A percentile compares a stretch with the other conserved stretches of the same genome.
Evolutionary conservation across 2,888 invertebrate species (phyloP).

Genomic region (Tetramorium bicarinatum): DNA sequence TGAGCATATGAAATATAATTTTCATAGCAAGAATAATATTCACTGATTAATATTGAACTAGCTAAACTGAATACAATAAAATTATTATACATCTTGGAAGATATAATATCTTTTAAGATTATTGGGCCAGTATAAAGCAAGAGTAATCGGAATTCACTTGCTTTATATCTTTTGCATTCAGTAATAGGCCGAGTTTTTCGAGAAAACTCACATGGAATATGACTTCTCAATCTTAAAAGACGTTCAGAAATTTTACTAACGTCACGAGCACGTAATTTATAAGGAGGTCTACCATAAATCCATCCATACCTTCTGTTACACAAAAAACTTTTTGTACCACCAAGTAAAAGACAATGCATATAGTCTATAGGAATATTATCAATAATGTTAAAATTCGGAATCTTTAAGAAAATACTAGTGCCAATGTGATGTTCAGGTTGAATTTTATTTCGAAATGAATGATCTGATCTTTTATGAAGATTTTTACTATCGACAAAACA

Average conservation of each 20-base stretch:
- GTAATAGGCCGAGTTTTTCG: conserved; percentile 67
- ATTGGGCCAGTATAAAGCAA: conserved; percentile 52
- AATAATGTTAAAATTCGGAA: background rate
- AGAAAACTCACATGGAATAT: conserved; percentile 72
- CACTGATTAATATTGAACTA: conserved; percentile 55
- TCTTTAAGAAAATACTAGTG: background rate
- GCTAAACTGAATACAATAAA: conserved; percentile 67
- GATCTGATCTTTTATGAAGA: background rate
- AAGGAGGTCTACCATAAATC: conserved; percentile 57
- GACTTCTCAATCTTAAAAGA: conserved; percentile 42
- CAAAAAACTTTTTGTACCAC: background rate
- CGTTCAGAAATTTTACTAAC: conserved; percentile 7
- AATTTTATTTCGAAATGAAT: background rate
- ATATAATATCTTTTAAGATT: conserved; percentile 35
- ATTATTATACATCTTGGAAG: conserved; percentile 63
- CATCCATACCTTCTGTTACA: conserved; percentile 45
- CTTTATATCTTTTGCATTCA: conserved; percentile 66
- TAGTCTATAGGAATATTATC: background rate
- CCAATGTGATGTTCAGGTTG: background rate
- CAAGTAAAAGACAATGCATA: background rate
- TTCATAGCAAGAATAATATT: conserved; percentile 53
- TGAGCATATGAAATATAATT: conserved; percentile 71
- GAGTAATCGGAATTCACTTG: conserved; percentile 66
- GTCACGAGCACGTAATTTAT: conserved; percentile 54
- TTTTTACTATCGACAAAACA: background rate